Evolutionary conservation across 2,888 invertebrate species (phyloP), one percentile per base, ranked within the genome.

Genomic region (Disparrhopalites patrizii): DNA sequence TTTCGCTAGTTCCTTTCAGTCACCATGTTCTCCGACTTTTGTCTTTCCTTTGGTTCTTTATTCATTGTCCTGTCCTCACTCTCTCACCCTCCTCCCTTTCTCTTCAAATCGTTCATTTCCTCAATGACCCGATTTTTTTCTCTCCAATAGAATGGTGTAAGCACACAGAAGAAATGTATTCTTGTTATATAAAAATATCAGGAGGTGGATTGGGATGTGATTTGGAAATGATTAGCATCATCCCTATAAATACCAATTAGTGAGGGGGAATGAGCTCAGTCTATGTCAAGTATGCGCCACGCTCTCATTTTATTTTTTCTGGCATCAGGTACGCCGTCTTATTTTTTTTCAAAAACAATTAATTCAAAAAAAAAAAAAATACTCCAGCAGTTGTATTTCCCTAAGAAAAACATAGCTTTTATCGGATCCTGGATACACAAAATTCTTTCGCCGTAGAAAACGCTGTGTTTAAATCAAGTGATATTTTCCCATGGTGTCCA

Each of bases 291-390:
- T 43, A 63, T 63, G 63, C 63, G 63, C 28, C 63, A 55, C 13
- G 25, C 47, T 43, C 27, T 63, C 30, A 55, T 63, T 43, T 10
- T 63, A 28, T 38, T 55, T 25, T 43, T 63, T 55, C 20, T 63
- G 25, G 63, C 63, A 25, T 18, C 63, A 63, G 63, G 63, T 63
- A n/a, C n/a, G n/a, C n/a, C n/a, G n/a, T n/a, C n/a, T n/a, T n/a
- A n/a, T n/a, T n/a, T n/a, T n/a, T n/a, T n/a, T n/a, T n/a, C n/a
- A 63, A 61, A 50, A 15, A 20, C 10, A 54, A 20, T 54, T 40
- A 20, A 38, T 8, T 23, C 10, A 60, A 7, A 62, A 20, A 28
- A 43, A 18, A 31, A 20, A 55, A 31, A 30, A 28, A 55, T 18
- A 15, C 1, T 7, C 1, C 20, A 18, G 33, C 13, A 20, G 33